These are phyloP conservation scores for Artemia sp. DNA, from an alignment of 2,888 invertebrate species.

Conservation along the genomic window DNA sequence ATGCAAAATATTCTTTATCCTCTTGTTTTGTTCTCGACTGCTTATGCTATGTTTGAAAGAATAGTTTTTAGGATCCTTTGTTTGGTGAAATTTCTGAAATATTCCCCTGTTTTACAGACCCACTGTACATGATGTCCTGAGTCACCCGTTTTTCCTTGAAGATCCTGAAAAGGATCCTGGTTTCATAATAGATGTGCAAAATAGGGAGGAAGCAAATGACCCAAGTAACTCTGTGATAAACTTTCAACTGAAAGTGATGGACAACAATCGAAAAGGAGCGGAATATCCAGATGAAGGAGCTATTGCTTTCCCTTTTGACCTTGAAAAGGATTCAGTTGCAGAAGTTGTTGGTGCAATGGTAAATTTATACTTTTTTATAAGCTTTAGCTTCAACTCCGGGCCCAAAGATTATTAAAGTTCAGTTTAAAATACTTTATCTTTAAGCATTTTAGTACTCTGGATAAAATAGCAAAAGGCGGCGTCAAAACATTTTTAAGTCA, in stretches of 20 bases:
- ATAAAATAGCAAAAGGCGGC: too few relatives aligned
- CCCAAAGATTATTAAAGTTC: too few relatives aligned
- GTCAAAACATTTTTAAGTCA: too few relatives aligned
- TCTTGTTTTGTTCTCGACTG: not conserved
- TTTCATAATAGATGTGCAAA: slow-evolving; percentile 54
- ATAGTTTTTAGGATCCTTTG: too few relatives aligned
- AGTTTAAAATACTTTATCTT: too few relatives aligned
- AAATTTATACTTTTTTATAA: slow-evolving; percentile 23
- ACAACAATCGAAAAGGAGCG: slow-evolving; percentile 89
- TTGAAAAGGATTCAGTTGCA: slow-evolving; percentile 74
- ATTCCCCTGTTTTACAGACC: slow-evolving; percentile 43
- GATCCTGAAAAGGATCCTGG: slow-evolving; percentile 46
- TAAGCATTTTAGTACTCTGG: too few relatives aligned
- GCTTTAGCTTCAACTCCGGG: too few relatives aligned
- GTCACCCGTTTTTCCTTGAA: slow-evolving; percentile 92
- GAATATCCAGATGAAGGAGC: slow-evolving; percentile 98
- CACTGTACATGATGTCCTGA: slow-evolving; percentile 77
- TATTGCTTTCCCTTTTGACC: slow-evolving; percentile 94
- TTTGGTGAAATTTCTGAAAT: too few relatives aligned
- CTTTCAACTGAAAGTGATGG: slow-evolving; percentile 78
- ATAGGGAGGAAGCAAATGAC: slow-evolving; percentile 37
- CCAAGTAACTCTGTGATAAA: slow-evolving; percentile 49
- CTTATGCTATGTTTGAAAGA: too few relatives aligned
- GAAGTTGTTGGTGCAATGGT: slow-evolving; percentile 65
- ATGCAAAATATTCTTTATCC: not conserved